Percentiles rank a stretch among this genome's conserved stretches.
These are phyloP conservation scores for Phodopus roborovskii DNA, from an alignment of 2,113 vertebrate species.

Conservation along the genomic window DNA sequence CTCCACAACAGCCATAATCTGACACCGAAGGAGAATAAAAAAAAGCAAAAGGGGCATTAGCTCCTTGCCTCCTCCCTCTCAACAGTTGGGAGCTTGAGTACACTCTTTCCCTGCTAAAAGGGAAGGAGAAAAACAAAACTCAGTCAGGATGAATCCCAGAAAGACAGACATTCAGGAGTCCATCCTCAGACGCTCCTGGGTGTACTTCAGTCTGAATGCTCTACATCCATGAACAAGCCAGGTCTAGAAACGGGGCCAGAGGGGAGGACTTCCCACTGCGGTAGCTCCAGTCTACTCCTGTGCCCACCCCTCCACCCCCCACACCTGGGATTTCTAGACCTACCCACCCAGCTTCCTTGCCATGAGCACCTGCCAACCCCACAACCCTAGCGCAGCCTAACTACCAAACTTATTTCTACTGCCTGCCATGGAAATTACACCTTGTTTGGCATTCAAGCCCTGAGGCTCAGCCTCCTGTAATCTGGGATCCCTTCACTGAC, in stretches of 20 bases:
- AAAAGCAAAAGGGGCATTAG: too few relatives aligned
- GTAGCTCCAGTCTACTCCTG: not conserved
- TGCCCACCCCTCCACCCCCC: not conserved
- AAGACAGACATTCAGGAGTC: not conserved
- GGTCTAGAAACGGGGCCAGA: not conserved
- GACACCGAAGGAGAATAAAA: not conserved
- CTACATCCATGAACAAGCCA: not conserved
- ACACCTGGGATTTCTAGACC: not conserved
- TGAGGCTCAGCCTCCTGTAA: not conserved
- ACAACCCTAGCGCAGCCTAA: not conserved
- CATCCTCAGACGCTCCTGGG: not conserved
- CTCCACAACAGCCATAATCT: not conserved
- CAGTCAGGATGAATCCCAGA: not conserved
- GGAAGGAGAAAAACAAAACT: not conserved
- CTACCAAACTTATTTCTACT: accelerated
- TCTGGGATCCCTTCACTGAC: not conserved
- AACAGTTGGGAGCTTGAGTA: not conserved
- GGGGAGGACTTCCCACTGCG: not conserved
- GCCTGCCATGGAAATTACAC: not conserved
- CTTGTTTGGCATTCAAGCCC: not conserved
- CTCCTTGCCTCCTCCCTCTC: not conserved
- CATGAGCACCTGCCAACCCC: not conserved
- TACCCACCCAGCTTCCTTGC: not conserved
- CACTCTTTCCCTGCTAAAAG: not conserved
- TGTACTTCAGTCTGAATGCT: not conserved